Percentiles rank a stretch among this genome's conserved stretches.
phyloP scores from a whole-genome alignment of 2,113 vertebrate genomes.

The Thermophis baileyi region DNA sequence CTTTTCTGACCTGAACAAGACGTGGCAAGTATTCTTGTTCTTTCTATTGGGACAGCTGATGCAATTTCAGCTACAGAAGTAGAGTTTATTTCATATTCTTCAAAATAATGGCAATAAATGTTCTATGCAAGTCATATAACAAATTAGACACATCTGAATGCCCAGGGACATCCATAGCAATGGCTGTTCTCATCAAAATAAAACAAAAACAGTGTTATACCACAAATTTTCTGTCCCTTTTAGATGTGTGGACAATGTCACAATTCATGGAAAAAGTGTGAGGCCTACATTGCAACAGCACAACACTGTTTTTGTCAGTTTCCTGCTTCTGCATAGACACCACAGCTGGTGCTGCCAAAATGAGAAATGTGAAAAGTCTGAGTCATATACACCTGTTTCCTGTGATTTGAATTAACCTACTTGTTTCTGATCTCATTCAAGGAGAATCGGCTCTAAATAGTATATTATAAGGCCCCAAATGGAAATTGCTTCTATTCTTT shows the following conservation, averaged over 20 bases:
- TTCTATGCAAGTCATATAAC: not conserved
- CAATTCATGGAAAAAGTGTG: not conserved
- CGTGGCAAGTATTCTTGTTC: conserved; percentile 2
- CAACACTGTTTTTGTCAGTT: not conserved
- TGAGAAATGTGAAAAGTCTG: not conserved
- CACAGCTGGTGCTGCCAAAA: not conserved
- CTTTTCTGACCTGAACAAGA: not conserved
- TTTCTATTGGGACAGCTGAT: not conserved
- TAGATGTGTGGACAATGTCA: not conserved
- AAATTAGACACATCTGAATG: not conserved
- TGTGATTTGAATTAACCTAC: not conserved
- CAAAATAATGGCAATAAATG: not conserved
- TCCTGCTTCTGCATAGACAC: not conserved
- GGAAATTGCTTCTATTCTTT: not conserved
- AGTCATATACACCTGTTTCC: not conserved
- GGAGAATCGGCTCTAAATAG: not conserved
- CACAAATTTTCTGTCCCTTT: not conserved
- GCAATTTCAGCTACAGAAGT: not conserved
- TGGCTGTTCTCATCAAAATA: not conserved
- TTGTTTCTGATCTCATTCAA: not conserved
- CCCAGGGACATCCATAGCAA: not conserved
- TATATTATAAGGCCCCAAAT: not conserved
- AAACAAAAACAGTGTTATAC: not conserved
- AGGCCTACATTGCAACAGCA: not conserved
- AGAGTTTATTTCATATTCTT: not conserved